Percentiles rank a stretch among this genome's conserved stretches.
phyloP scores from a whole-genome alignment of 2,797 vertebrate genomes.

The Sphaeramia orbicularis region DNA sequence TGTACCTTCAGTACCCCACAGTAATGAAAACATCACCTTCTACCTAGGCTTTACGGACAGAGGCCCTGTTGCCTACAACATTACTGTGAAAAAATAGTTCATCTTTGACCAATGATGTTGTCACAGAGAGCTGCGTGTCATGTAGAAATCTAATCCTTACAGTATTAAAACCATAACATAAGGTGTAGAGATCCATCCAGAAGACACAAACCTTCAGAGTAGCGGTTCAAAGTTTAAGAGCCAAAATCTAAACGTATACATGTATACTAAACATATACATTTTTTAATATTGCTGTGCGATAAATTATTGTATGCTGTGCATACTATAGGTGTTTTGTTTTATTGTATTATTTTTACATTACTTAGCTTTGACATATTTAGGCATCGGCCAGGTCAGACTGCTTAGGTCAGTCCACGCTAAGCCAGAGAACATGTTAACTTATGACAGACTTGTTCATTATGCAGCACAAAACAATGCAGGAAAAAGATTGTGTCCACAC shows the following conservation, averaged over 20 bases:
- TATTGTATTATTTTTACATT: no score
- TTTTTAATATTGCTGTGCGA: no score
- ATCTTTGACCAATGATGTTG: not conserved
- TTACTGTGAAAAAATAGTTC: slow-evolving; percentile 62
- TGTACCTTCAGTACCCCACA: slow-evolving; percentile 80
- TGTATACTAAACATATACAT: no score
- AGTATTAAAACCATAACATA: not conserved
- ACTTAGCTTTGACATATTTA: slow-evolving; percentile 27
- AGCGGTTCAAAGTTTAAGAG: no score
- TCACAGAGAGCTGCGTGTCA: not conserved
- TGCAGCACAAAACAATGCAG: not conserved
- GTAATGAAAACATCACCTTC: slow-evolving; percentile 89
- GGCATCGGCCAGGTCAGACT: not conserved
- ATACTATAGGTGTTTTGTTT: no score
- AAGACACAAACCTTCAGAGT: not conserved
- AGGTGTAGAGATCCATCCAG: not conserved
- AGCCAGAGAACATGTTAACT: fast-evolving
- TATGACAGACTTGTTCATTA: not conserved
- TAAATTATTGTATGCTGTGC: no score
- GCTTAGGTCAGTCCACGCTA: not conserved
- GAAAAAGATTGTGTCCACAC: fast-evolving
- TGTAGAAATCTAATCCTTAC: not conserved
- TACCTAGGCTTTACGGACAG: slow-evolving; percentile 88
- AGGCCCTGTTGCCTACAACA: slow-evolving; percentile 86
- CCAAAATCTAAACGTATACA: no score